These are phyloP conservation scores for Patiria pectinifera DNA, from an alignment of 53 echinoderm and acorn worm species.

Conservation along the genomic window DNA sequence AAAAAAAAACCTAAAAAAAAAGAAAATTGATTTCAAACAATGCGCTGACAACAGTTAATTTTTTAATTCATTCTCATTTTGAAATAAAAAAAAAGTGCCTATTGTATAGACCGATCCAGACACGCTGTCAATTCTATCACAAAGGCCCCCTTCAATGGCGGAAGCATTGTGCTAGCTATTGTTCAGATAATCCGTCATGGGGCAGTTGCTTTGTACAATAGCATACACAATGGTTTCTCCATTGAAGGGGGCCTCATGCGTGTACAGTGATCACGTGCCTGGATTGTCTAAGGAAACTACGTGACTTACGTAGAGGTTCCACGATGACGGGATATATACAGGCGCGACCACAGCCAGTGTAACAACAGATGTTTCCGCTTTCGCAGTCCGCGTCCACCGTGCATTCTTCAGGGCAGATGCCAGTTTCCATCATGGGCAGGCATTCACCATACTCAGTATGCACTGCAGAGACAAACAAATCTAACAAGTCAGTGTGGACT, in stretches of 20 bases:
- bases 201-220: too few species aligned
- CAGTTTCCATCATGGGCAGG: conserved; percentile 20
- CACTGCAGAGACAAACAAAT: neutral
- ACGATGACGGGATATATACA: conserved; percentile 11
- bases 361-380: conserved; percentile 33
- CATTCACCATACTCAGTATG: conserved; percentile 40
- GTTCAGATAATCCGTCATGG: too few species aligned
- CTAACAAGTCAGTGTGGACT: too few species aligned
- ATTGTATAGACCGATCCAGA: neutral
- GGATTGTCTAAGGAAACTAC: neutral
- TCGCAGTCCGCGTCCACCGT: conserved; percentile 17
- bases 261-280: neutral
- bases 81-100: too few species aligned
- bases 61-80: too few species aligned
- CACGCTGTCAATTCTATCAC: neutral
- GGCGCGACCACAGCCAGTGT: conserved; percentile 50
- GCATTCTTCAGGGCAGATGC: conserved; percentile 27
- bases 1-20: too few species aligned
- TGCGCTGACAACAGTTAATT: too few species aligned
- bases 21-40: too few species aligned
- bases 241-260: too few species aligned
- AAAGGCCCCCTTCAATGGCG: too few species aligned
- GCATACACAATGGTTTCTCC: too few species aligned
- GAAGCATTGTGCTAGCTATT: too few species aligned
- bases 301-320: conserved; percentile 39